Conservation (phyloP, 1,140 invertebrate species). For the Pseudobourletiella spinata region DNA sequence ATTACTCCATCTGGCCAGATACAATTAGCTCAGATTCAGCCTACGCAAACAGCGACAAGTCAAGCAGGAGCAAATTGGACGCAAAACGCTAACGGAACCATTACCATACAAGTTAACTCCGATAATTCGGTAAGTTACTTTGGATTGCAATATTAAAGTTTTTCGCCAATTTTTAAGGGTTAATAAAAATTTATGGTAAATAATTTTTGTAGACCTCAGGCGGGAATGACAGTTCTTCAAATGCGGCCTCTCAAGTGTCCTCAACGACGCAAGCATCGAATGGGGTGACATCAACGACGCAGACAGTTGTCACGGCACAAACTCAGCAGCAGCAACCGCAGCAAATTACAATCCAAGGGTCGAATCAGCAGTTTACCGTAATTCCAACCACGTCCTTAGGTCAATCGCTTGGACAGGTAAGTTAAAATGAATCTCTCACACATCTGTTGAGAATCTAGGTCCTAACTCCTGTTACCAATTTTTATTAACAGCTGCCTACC, state of each 20-base stretch:
- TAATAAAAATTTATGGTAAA: neutral
- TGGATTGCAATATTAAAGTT: slow-evolving; percentile 1
- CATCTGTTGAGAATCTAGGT: too few relatives aligned
- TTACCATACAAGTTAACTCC: slow-evolving; percentile 31
- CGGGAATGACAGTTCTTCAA: slow-evolving; percentile 19
- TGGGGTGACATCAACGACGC: slow-evolving; percentile 37
- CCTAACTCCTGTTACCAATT: too few relatives aligned
- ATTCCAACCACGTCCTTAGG: slow-evolving; percentile 54
- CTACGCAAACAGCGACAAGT: slow-evolving; percentile 38
- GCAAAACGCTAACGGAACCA: slow-evolving; percentile 35
- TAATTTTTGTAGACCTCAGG: slow-evolving; percentile 14
- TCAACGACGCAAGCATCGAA: slow-evolving; percentile 36
- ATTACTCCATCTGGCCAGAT: slow-evolving; percentile 77
- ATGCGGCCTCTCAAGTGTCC: slow-evolving; percentile 33
- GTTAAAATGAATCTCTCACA: too few relatives aligned
- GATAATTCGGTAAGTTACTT: neutral
- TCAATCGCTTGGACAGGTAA: slow-evolving; percentile 33
- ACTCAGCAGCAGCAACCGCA: slow-evolving; percentile 38
- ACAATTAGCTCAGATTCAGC: slow-evolving; percentile 51
- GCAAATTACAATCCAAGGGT: slow-evolving; percentile 38
- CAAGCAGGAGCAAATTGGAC: slow-evolving; percentile 30
- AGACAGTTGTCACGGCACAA: slow-evolving; percentile 32
- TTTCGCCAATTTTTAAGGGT: neutral
- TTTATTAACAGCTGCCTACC: slow-evolving; percentile 54
- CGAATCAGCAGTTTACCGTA: slow-evolving; percentile 56